These are phyloP conservation scores for Pristionchus mayeri DNA, from an alignment of 2,888 invertebrate species.

Conservation along the genomic window DNA sequence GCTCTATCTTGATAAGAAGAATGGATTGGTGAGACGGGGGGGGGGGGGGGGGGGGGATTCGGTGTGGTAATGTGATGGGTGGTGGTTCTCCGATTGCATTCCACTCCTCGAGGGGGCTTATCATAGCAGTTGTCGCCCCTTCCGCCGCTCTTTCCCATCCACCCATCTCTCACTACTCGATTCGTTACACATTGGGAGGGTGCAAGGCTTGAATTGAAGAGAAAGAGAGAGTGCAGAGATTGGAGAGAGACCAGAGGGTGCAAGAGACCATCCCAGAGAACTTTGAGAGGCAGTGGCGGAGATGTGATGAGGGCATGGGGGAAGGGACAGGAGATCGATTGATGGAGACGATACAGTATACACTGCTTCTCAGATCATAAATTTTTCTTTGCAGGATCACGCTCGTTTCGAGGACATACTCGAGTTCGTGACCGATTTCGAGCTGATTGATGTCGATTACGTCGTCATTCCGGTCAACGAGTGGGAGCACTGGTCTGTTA, in stretches of 20 bases:
- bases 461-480: slow-evolving; percentile 71
- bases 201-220: slow-evolving; percentile 33
- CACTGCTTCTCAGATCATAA: no score
- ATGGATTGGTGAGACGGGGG: background rate
- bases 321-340: background rate
- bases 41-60: background rate
- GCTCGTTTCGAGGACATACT: slow-evolving; percentile 62
- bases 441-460: slow-evolving; percentile 71
- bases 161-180: slow-evolving; percentile 6
- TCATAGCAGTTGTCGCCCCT: slow-evolving; percentile 35
- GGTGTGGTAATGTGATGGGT: background rate
- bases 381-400: slow-evolving; percentile 53
- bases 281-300: slow-evolving; percentile 1
- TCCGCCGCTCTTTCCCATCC: background rate
- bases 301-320: background rate
- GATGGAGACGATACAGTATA: background rate
- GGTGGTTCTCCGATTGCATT: background rate
- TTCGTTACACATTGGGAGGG: slow-evolving; percentile 24
- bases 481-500: slow-evolving; percentile 70
- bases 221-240: slow-evolving; percentile 29
- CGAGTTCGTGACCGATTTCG: slow-evolving; percentile 68
- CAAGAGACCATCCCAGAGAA: background rate
- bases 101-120: slow-evolving; percentile 35
- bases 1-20: slow-evolving; percentile 45
- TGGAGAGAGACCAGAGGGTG: no score